Conservation (phyloP, 2,113 vertebrate genomes). For the Fukomys damarensis region DNA sequence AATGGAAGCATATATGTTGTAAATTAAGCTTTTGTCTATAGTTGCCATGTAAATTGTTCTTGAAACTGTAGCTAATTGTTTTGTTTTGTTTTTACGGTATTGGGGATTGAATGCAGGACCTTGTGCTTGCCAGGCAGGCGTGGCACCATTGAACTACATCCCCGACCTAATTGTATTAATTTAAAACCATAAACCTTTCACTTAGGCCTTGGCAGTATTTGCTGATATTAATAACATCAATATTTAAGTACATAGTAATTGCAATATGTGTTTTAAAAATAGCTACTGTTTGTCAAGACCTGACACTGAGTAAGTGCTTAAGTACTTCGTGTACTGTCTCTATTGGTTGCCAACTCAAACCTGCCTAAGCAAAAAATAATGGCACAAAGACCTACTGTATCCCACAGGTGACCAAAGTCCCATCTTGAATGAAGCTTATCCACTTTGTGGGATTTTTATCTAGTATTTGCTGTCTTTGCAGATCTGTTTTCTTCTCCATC, state of each 20-base stretch:
- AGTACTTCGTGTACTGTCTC: background rate
- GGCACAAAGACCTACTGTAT: background rate
- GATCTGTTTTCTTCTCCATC: background rate
- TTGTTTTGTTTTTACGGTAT: too few species aligned
- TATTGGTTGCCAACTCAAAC: background rate
- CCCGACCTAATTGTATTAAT: background rate
- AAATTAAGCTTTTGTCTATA: background rate
- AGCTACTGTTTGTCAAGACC: background rate
- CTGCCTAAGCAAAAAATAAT: background rate
- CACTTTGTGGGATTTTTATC: background rate
- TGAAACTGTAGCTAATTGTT: background rate
- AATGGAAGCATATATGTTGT: background rate
- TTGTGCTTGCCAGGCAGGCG: too few species aligned
- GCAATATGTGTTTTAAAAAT: background rate
- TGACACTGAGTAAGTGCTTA: background rate
- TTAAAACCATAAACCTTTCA: background rate
- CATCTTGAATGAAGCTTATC: background rate
- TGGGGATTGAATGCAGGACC: too few species aligned
- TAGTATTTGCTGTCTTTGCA: background rate
- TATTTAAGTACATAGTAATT: background rate
- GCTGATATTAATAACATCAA: background rate
- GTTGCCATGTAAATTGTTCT: background rate
- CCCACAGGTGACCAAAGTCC: background rate
- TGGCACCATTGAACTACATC: too few species aligned
- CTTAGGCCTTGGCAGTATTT: background rate